Percentiles rank a stretch among this genome's conserved stretches.
These are phyloP conservation scores for Apteryx mantelli DNA, from an alignment of 2,113 vertebrate species.

Conservation along the genomic window DNA sequence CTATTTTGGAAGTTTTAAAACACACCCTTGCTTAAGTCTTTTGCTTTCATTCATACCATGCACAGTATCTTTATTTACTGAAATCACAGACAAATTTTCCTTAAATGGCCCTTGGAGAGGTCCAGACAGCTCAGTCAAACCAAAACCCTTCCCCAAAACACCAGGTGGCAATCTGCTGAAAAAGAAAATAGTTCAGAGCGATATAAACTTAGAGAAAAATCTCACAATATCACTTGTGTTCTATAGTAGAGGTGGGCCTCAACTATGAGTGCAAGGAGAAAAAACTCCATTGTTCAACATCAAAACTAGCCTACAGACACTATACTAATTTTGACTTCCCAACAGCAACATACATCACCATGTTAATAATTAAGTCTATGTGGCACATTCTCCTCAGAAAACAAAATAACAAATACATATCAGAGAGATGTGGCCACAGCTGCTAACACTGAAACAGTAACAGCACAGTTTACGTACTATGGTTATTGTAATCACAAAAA, in stretches of 20 bases:
- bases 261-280: neutral
- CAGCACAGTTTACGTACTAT: neutral
- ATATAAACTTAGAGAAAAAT: neutral
- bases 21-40: neutral
- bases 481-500: neutral
- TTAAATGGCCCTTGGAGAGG: neutral
- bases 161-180: neutral
- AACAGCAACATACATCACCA: neutral
- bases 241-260: neutral
- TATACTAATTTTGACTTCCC: neutral
- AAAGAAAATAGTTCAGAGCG: neutral
- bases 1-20: conserved; percentile 11
- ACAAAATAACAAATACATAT: neutral
- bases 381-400: neutral
- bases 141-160: neutral
- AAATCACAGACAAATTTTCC: neutral
- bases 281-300: neutral
- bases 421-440: conserved; percentile 13
- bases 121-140: neutral
- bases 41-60: conserved; percentile 2
- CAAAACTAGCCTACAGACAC: neutral
- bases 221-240: neutral
- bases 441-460: conserved; percentile 2
- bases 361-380: neutral
- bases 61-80: neutral